These are phyloP conservation scores for Lepidocolaptes lacrymiger DNA, from an alignment of 2,797 vertebrate genomes.

Conservation along the genomic window DNA sequence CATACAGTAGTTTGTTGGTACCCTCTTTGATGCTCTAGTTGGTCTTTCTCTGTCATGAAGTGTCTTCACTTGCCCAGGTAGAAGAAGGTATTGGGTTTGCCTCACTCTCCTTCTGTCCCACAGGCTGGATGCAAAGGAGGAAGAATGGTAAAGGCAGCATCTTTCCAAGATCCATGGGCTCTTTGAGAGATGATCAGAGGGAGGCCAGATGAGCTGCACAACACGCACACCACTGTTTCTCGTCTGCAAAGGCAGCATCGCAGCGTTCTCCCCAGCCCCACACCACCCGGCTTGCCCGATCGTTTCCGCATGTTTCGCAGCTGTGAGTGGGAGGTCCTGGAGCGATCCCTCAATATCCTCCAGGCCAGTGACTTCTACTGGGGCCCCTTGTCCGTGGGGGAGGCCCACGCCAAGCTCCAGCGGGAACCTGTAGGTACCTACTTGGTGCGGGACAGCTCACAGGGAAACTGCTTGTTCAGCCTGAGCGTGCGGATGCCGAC, in stretches of 20 bases:
- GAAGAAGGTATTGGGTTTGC: background rate
- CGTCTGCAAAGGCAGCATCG: constrained; percentile 8
- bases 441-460: constrained; percentile 75
- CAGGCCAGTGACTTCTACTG: constrained; percentile 76
- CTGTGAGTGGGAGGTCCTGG: constrained; percentile 68
- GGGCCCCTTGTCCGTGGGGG: constrained; percentile 71
- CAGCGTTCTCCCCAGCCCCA: background rate
- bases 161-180: constrained; percentile 61
- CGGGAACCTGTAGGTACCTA: constrained; percentile 70
- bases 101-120: constrained; percentile 23
- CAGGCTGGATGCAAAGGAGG: constrained; percentile 41
- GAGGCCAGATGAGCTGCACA: constrained; percentile 61
- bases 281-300: background rate
- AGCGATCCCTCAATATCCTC: constrained; percentile 68
- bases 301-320: constrained; percentile 72
- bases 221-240: background rate
- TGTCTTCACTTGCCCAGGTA: background rate
- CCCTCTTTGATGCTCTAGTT: background rate
- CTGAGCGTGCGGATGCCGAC: constrained; percentile 53
- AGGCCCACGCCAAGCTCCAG: constrained; percentile 72
- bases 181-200: constrained; percentile 73
- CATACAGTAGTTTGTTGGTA: background rate
- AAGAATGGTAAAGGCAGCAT: constrained; percentile 42
- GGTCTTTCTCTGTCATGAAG: background rate
- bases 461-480: constrained; percentile 71